A percentile compares a stretch with the other conserved stretches of the same genome.
Conservation (phyloP, 37 sponge, comb jelly and placozoan genomes). For the Hormiphora californensis region DNA sequence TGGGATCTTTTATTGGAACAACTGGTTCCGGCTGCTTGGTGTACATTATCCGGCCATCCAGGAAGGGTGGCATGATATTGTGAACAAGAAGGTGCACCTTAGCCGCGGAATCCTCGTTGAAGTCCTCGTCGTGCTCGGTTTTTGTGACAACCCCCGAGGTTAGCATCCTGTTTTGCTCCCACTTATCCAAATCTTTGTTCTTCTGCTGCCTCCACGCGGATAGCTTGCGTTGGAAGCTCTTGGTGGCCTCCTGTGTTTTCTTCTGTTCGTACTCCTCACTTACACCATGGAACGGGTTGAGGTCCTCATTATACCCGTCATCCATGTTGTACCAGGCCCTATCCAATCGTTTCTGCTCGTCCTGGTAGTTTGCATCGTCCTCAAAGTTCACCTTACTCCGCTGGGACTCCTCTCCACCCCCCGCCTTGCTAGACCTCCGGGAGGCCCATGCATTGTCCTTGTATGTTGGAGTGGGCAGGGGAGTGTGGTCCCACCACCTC, state of each 20-base stretch:
- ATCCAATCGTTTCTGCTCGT: slow-evolving; percentile 69
- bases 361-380: background rate
- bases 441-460: slow-evolving; percentile 88
- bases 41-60: slow-evolving; percentile 95
- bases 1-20: slow-evolving; percentile 91
- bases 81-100: slow-evolving; percentile 96
- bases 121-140: slow-evolving; percentile 71
- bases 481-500: slow-evolving; percentile 65
- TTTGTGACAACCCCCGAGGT: slow-evolving; percentile 88
- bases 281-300: slow-evolving; percentile 85
- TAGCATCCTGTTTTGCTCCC: slow-evolving; percentile 93
- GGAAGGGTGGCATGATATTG: slow-evolving; percentile 96
- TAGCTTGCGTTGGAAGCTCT: slow-evolving; percentile 76
- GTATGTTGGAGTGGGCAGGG: slow-evolving; percentile 88
- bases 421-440: slow-evolving; percentile 61
- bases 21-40: slow-evolving; percentile 96
- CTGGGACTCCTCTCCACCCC: background rate
- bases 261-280: slow-evolving; percentile 86
- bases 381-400: slow-evolving; percentile 3
- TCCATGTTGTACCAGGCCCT: slow-evolving; percentile 98
- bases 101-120: slow-evolving; percentile 83
- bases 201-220: slow-evolving; percentile 94
- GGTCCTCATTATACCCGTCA: slow-evolving; percentile 77
- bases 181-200: slow-evolving; percentile 93
- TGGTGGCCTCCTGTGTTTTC: slow-evolving; percentile 86